These are phyloP conservation scores for Copidosoma aretas DNA, from an alignment of 2,888 invertebrate genomes.

Conservation along the genomic window DNA sequence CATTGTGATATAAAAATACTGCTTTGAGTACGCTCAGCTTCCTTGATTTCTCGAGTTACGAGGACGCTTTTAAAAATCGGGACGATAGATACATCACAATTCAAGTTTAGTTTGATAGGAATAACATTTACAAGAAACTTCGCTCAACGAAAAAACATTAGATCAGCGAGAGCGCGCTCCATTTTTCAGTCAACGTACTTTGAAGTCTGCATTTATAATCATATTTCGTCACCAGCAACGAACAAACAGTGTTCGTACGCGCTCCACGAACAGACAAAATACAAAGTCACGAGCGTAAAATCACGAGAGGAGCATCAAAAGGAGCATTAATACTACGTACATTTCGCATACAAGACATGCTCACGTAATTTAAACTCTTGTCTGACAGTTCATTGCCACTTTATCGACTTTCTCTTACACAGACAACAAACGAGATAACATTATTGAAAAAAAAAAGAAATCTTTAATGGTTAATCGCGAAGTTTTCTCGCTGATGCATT, in stretches of 20 bases:
- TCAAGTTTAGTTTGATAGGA: constrained; percentile 5
- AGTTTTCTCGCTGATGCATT: background rate
- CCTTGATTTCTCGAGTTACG: constrained; percentile 20
- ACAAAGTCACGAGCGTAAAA: constrained; percentile 38
- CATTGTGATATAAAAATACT: constrained; percentile 40
- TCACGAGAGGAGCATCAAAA: constrained; percentile 33
- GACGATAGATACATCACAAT: constrained; percentile 15
- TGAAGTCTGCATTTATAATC: too few relatives aligned
- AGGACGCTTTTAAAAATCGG: constrained; percentile 24
- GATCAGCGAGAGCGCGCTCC: background rate
- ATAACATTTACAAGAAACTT: constrained; percentile 3
- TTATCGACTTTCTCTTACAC: constrained; percentile 14
- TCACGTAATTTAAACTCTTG: background rate
- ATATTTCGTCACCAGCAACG: background rate
- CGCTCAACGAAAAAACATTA: background rate
- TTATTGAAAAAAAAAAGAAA: constrained; percentile 17
- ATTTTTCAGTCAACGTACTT: background rate
- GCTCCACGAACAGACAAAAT: constrained; percentile 11
- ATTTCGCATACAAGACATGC: constrained; percentile 17
- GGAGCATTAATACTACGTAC: constrained; percentile 33
- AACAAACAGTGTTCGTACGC: constrained; percentile 4
- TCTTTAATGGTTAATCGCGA: constrained; percentile 20
- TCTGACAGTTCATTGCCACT: constrained; percentile 19
- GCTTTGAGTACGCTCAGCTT: constrained; percentile 33
- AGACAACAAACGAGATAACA: constrained; percentile 8